A percentile compares a stretch with the other conserved stretches of the same genome.
Evolutionary conservation across 2,888 invertebrate species (phyloP).

Genomic region (Drosophila dives): DNA sequence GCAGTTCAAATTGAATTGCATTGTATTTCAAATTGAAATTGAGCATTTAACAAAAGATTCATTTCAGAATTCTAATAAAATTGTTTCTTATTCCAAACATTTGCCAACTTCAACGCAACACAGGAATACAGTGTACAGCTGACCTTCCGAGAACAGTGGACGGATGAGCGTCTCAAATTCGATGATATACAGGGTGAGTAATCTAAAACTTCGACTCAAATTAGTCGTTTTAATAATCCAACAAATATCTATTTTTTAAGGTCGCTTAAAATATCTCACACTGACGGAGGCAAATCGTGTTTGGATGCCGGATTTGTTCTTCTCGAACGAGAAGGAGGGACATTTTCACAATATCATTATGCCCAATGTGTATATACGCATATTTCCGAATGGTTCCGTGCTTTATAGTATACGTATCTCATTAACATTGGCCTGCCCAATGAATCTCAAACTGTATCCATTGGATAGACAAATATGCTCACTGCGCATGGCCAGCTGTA

Average conservation of each 20-base stretch:
- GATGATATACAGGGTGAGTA: conserved; percentile 92
- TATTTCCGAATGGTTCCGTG: conserved; percentile 97
- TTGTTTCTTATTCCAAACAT: conserved; percentile 24
- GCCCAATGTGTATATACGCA: conserved; percentile 98
- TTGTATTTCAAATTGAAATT: conserved; percentile 27
- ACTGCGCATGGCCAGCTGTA: conserved; percentile 98
- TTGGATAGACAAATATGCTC: conserved; percentile 98
- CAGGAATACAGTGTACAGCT: conserved; percentile 99
- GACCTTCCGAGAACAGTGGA: conserved; percentile 98
- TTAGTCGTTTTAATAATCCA: not conserved
- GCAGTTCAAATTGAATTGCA: conserved; percentile 67
- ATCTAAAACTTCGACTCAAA: no score
- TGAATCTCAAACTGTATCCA: conserved; percentile 98
- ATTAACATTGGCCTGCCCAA: conserved; percentile 97
- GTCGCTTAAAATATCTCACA: conserved; percentile 95
- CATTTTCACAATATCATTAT: conserved; percentile 99
- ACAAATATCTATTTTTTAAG: conserved; percentile 83
- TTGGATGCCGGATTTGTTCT: conserved; percentile 99
- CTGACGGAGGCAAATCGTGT: conserved; percentile 97
- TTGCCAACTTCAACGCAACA: conserved; percentile 15
- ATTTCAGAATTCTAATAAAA: conserved; percentile 49
- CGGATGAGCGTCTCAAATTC: conserved; percentile 95
- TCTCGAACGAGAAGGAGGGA: conserved; percentile 98
- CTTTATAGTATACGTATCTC: conserved; percentile 99
- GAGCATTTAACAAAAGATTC: conserved; percentile 17